Evolutionary conservation across 2,888 invertebrate species (phyloP).

Genomic region (Agapostemon virescens): DNA sequence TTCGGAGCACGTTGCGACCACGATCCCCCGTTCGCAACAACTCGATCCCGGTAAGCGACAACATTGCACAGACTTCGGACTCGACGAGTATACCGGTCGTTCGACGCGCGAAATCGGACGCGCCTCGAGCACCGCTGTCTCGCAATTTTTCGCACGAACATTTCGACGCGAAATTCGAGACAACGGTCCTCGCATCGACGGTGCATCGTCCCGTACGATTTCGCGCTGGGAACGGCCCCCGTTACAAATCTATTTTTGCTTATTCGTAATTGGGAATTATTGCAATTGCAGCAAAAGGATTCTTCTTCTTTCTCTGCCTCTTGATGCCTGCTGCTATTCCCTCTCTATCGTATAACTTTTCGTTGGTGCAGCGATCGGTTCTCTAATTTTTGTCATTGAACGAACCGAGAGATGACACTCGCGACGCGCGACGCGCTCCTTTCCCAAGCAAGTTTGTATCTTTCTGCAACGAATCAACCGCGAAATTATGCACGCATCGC

Average conservation of each 20-base stretch:
- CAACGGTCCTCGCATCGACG: background rate
- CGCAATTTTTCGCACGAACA: no score
- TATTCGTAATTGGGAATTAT: conserved; percentile 67
- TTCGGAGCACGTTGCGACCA: conserved; percentile 83
- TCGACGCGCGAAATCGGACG: background rate
- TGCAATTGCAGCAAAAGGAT: conserved; percentile 77
- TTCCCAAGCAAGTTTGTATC: conserved; percentile 4
- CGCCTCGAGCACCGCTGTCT: background rate
- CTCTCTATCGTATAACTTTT: conserved; percentile 78
- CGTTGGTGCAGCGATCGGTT: conserved; percentile 75
- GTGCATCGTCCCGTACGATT: background rate
- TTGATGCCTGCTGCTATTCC: conserved; percentile 78
- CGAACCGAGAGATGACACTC: conserved; percentile 35
- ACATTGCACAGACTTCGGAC: conserved; percentile 4
- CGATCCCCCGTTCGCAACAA: conserved; percentile 78
- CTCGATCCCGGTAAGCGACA: conserved; percentile 77
- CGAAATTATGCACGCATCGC: background rate
- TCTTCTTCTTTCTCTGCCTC: conserved; percentile 78
- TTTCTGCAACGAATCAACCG: background rate
- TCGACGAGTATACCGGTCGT: background rate
- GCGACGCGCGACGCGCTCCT: conserved; percentile 6
- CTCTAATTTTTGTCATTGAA: conserved; percentile 74
- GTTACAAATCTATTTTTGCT: conserved; percentile 29
- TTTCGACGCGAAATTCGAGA: no score
- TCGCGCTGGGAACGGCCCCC: background rate